Evolutionary conservation across 2,797 vertebrate genomes (phyloP), one percentile per base, ranked within the genome.

Genomic region (Knipowitschia caucasica): DNA sequence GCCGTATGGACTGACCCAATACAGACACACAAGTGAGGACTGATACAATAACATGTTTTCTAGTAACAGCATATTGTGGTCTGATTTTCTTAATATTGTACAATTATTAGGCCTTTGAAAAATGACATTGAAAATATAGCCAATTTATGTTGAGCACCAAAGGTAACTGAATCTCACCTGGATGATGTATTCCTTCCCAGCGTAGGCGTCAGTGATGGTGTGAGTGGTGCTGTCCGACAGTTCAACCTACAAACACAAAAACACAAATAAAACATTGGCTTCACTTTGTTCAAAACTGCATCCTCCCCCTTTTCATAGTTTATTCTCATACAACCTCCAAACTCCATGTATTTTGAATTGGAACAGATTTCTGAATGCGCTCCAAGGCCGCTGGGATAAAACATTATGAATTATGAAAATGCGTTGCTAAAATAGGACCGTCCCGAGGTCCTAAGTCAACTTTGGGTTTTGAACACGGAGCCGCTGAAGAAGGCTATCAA

Each of bases 111-210:
- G n/a, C n/a, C n/a, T n/a, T n/a, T n/a, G n/a, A n/a, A n/a, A n/a
- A n/a, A n/a, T n/a, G n/a, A n/a, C n/a, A n/a, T n/a, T n/a, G n/a
- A n/a, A n/a, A n/a, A n/a, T n/a, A n/a, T n/a, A n/a, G n/a, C n/a
- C n/a, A n/a, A n/a, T n/a, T n/a, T n/a, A n/a, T n/a, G n/a, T n/a
- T n/a, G n/a, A n/a, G n/a, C n/a, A n/a, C n/a, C n/a, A n/a, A n/a
- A n/a, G n/a, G n/a, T n/a, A n/a, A n/a, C n/a, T n/a, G n/a, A n/a
- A n/a, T n/a, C n/a, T n/a, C 68, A 88, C 86, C 83, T 98, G 96
- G 87, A 99, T 98, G 84, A 99, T 98, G 86, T 99, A 98, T 44
- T 99, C 96, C 77, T 99, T 99, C 56, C 96, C 96, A 0, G 93
- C 92, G 0, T 94, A 95, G 50, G 96, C 96, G 0, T 99, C 96